These are phyloP conservation scores for Ichneumoninae sp. DNA, from an alignment of 2,888 invertebrate species.

Conservation along the genomic window DNA sequence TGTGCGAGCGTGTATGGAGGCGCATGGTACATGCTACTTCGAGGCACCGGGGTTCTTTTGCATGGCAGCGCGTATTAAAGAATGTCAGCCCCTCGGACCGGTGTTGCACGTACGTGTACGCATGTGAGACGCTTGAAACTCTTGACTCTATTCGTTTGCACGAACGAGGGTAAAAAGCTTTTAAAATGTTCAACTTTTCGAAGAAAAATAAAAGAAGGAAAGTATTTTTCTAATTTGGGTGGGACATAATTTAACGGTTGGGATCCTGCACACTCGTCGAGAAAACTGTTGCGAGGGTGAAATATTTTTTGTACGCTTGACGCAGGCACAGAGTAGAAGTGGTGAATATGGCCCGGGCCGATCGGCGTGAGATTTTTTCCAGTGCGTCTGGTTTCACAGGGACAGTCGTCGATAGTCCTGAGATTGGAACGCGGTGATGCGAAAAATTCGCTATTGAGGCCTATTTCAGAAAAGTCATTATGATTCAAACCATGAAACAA, in stretches of 20 bases:
- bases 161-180: not conserved
- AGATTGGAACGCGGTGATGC: too few species aligned
- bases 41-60: conserved; percentile 1
- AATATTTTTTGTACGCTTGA: too few species aligned
- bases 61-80: conserved; percentile 36
- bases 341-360: too few species aligned
- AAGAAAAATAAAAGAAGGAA: not conserved
- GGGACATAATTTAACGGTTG: not conserved
- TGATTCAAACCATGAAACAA: not conserved
- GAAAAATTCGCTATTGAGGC: too few species aligned
- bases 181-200: not conserved
- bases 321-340: too few species aligned
- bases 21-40: not conserved
- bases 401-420: too few species aligned
- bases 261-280: too few species aligned
- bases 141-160: not conserved
- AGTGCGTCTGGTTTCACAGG: too few species aligned
- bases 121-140: not conserved
- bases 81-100: conserved; percentile 9
- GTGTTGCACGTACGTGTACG: not conserved
- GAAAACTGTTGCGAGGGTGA: too few species aligned
- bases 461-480: not conserved
- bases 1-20: conserved; percentile 10
- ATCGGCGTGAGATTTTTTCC: too few species aligned
- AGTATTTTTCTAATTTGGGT: not conserved